Evolutionary conservation across 2,888 invertebrate species (phyloP).

Genomic region (Archips crataeganus): DNA sequence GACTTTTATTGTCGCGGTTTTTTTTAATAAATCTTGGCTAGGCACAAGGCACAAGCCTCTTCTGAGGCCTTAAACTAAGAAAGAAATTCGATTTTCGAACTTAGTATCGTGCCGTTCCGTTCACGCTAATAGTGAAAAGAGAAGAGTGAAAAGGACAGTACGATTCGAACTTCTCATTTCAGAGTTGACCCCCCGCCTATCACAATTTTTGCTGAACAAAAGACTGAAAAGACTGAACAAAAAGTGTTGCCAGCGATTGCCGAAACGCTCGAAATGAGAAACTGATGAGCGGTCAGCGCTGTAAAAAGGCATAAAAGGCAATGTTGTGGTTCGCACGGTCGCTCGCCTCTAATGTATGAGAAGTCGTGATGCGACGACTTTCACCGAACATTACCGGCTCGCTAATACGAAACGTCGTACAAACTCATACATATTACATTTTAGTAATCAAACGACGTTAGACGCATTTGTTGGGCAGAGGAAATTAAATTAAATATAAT

Average conservation of each 20-base stretch:
- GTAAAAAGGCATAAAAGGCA: slow-evolving; percentile 63
- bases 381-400: slow-evolving; percentile 77
- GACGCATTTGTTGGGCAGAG: background rate
- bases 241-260: slow-evolving; percentile 29
- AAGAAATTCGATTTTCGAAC: too few relatives aligned
- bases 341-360: slow-evolving; percentile 75
- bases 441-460: slow-evolving; percentile 3
- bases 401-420: slow-evolving; percentile 26
- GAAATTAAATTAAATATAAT: background rate
- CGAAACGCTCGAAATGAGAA: slow-evolving; percentile 66
- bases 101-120: too few relatives aligned
- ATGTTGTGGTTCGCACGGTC: slow-evolving; percentile 77
- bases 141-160: too few relatives aligned
- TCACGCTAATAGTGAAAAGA: too few relatives aligned
- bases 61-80: too few relatives aligned
- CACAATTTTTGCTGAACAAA: background rate
- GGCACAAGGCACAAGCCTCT: too few relatives aligned
- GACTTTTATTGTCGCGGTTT: too few relatives aligned
- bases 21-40: too few relatives aligned
- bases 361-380: slow-evolving; percentile 80
- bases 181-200: too few relatives aligned
- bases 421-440: slow-evolving; percentile 2
- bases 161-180: too few relatives aligned
- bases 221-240: background rate
- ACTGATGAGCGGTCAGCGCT: slow-evolving; percentile 71